These are phyloP conservation scores for Sphenopsis melanotis DNA, from an alignment of 2,797 vertebrate species.

Conservation along the genomic window DNA sequence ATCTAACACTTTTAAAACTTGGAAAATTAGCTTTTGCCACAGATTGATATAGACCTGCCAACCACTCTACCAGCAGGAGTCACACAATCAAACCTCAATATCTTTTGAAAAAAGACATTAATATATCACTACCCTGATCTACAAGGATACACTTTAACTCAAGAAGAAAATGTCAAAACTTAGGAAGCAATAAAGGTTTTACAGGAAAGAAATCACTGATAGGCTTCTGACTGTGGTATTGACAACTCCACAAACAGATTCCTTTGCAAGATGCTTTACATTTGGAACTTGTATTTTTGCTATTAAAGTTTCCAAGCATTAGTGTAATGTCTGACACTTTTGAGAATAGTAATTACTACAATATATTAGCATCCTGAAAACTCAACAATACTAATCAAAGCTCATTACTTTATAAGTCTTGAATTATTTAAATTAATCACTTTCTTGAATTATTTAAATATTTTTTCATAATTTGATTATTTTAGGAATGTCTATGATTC, in stretches of 20 bases:
- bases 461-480: neutral
- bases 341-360: neutral
- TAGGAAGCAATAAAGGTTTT: neutral
- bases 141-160: neutral
- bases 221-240: neutral
- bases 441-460: neutral
- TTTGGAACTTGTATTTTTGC: neutral
- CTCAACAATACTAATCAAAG: neutral
- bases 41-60: neutral
- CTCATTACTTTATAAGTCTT: neutral
- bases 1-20: neutral
- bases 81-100: neutral
- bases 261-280: neutral
- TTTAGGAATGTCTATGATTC: neutral
- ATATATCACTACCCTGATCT: neutral
- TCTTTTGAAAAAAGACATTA: neutral
- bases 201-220: neutral
- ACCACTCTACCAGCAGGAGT: neutral
- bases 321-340: neutral
- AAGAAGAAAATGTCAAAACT: neutral
- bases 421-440: neutral
- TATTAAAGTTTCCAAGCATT: neutral
- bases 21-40: neutral
- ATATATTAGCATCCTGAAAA: neutral
- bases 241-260: neutral